Evolutionary conservation across 2,797 vertebrate genomes (phyloP), one percentile per base, ranked within the genome.

Genomic region (Ceryle rudis): DNA sequence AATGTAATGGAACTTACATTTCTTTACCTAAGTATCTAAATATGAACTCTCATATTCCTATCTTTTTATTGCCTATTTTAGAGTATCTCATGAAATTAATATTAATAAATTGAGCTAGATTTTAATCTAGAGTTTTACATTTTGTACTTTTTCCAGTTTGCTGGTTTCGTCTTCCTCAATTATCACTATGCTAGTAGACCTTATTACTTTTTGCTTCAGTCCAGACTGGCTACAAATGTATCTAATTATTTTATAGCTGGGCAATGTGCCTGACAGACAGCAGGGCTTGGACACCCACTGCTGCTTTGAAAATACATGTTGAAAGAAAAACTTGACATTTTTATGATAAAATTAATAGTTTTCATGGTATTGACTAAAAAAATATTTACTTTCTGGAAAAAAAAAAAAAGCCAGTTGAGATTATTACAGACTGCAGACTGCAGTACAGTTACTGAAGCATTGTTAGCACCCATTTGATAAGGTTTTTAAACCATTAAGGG

Each of bases 221-320:
- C 39, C 64, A 91, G 84, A 92, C 90, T 51, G 83, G 69, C 89
- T 93, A 85, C 91, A 97, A 98, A 94, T 85, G 86, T 97, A 96
- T 89, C 92, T 97, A 91, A 96, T 97, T 97, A 97, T 96, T 96
- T 94, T 92, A 95, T 75, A 91, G 33, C 90, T 93, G 95, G 96
- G 96, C 95, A 93, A 39, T 1, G 17, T 94, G 92, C 97, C 97
- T 95, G 61, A 77, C 71, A 96, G 96, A 94, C 91, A 89, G 95
- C 90, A 90, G 85, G 75, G 81, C 55, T 88, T 92, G 95, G 93
- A 96, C 35, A 73, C 95, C 61, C 72, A 93, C 49, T 52, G 37
- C 23, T 94, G 70, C 95, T 94, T 96, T 97, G 85, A 95, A 94
- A 81, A 96, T 35, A 93, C 74, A 79, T 26, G 42, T 46, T 95